phyloP scores from a whole-genome alignment of 2,113 vertebrate species.

The Rhinichthys klamathensis region DNA sequence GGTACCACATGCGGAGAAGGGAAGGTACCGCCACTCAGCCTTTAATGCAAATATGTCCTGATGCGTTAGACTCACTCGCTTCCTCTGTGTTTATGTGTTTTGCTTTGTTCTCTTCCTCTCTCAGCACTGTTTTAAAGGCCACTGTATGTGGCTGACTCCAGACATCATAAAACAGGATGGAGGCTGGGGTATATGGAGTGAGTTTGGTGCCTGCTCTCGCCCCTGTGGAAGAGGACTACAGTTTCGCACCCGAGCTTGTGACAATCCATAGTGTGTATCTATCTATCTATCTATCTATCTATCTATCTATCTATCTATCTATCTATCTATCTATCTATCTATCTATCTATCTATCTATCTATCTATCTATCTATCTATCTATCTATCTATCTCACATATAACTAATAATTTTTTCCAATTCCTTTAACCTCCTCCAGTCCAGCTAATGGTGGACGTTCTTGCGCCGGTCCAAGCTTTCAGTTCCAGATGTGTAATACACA shows the following conservation, averaged over 20 bases:
- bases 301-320: slow-evolving; percentile 30
- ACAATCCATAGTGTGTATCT: slow-evolving; percentile 90
- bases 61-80: not conserved
- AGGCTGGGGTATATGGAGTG: slow-evolving; percentile 96
- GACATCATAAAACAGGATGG: slow-evolving; percentile 95
- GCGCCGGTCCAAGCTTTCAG: slow-evolving; percentile 84
- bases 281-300: not conserved
- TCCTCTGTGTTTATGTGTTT: slow-evolving; percentile 7
- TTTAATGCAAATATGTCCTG: not conserved
- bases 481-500: slow-evolving; percentile 92
- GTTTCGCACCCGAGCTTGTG: slow-evolving; percentile 90
- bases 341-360: not conserved
- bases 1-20: slow-evolving; percentile 94
- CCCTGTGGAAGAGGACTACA: slow-evolving; percentile 92
- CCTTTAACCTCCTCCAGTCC: slow-evolving; percentile 74
- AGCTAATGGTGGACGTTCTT: slow-evolving; percentile 88
- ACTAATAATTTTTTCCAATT: no score
- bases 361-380: not conserved
- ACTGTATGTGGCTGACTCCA: slow-evolving; percentile 94
- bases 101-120: not conserved
- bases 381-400: slow-evolving; percentile 18
- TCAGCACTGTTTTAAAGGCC: slow-evolving; percentile 97
- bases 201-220: slow-evolving; percentile 91
- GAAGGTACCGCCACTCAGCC: slow-evolving; percentile 78
- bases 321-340: no score